A percentile compares a stretch with the other conserved stretches of the same genome.
phyloP scores from a whole-genome alignment of 2,113 vertebrate species.

The Grus americana region DNA sequence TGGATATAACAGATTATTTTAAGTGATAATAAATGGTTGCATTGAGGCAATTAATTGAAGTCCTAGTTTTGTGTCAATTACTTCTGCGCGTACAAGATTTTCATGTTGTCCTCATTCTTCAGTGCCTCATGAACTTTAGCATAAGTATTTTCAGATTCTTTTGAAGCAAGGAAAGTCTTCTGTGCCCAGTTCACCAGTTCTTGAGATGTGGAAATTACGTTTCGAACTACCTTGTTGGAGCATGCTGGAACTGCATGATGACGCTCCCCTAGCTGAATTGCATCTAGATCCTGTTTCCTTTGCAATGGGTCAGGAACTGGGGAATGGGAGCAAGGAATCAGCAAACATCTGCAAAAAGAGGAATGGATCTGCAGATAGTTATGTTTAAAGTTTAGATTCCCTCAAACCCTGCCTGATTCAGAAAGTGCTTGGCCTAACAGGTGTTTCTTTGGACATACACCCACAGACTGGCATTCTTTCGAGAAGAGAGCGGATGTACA shows the following conservation, averaged over 20 bases:
- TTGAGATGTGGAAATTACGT: neutral
- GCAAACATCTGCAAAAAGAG: neutral
- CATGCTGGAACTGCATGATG: neutral
- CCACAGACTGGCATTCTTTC: neutral
- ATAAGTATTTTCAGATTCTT: neutral
- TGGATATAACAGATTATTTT: neutral
- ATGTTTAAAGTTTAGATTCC: neutral
- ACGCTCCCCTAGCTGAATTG: neutral
- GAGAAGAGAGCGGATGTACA: neutral
- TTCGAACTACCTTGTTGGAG: neutral
- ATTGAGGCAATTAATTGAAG: neutral
- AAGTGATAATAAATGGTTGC: neutral
- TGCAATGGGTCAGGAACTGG: neutral
- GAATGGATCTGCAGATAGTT: neutral
- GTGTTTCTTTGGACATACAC: neutral
- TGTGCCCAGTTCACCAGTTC: neutral
- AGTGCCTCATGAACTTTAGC: neutral
- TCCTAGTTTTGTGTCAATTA: neutral
- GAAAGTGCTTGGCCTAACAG: rapidly evolving
- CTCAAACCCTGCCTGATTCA: neutral
- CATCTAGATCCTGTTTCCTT: neutral
- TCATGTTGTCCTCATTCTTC: neutral
- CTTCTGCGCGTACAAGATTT: neutral
- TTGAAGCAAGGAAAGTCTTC: neutral
- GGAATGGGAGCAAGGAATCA: neutral